phyloP scores from a whole-genome alignment of 2,113 vertebrate genomes.

The Hylia prasina region DNA sequence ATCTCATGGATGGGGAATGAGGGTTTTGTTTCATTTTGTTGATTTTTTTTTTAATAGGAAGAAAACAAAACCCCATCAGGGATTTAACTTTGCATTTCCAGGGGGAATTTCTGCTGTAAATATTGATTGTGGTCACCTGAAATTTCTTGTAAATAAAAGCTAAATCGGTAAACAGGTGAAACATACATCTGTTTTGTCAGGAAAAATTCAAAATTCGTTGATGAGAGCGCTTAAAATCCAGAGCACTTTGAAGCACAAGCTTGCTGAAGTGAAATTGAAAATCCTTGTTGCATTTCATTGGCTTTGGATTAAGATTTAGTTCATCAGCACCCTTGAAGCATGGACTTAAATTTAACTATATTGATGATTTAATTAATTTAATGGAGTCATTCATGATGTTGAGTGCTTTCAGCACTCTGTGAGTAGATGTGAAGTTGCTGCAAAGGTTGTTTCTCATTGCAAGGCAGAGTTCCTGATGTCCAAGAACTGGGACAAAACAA shows the following conservation, averaged over 20 bases:
- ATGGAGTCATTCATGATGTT: not conserved
- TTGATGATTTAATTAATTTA: not conserved
- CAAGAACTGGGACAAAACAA: not conserved
- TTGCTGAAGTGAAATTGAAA: not conserved
- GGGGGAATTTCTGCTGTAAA: constrained; percentile 34
- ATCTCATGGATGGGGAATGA: not conserved
- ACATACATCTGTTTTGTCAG: not conserved
- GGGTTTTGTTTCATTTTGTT: not conserved
- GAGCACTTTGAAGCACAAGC: not conserved
- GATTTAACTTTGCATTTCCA: constrained; percentile 27
- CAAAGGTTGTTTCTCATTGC: not conserved
- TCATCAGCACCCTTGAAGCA: not conserved
- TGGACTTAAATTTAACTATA: not conserved
- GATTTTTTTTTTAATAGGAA: not conserved
- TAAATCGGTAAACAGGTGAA: not conserved
- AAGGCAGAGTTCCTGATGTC: not conserved
- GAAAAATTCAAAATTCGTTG: not conserved
- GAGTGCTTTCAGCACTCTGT: not conserved
- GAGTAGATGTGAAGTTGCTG: not conserved
- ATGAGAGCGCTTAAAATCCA: not conserved
- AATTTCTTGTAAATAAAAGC: constrained; percentile 38
- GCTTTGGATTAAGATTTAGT: not conserved
- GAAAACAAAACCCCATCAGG: not conserved
- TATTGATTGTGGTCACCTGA: constrained; percentile 37
- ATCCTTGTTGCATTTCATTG: not conserved